A percentile compares a stretch with the other conserved stretches of the same genome.
Evolutionary conservation across 2,888 invertebrate genomes (phyloP).

Genomic region (Allygus modestus): DNA sequence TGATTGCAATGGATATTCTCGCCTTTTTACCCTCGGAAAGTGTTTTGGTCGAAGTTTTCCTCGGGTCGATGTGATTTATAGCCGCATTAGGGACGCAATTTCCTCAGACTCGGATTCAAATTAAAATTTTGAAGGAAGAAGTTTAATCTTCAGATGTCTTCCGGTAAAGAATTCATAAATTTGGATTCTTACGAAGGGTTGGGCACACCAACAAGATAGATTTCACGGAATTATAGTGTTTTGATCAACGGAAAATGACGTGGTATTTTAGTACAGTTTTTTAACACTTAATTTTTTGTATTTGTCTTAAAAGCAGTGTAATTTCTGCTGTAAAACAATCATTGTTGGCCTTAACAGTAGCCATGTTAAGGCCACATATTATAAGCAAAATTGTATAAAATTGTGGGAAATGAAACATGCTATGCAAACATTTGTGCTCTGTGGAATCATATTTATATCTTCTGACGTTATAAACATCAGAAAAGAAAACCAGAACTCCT

Average conservation of each 20-base stretch:
- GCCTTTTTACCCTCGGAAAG: not conserved
- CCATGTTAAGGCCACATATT: no score
- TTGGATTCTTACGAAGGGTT: conserved; percentile 13
- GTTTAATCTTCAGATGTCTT: conserved; percentile 39
- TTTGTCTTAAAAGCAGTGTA: no score
- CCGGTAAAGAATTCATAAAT: conserved; percentile 43
- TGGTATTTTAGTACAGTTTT: no score
- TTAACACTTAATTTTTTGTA: no score
- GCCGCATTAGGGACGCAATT: conserved; percentile 32
- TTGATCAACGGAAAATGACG: conserved; percentile 1
- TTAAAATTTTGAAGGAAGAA: conserved; percentile 45
- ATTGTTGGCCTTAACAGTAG: no score
- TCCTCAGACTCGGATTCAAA: conserved; percentile 40
- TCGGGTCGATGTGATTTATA: conserved; percentile 18
- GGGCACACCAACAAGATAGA: not conserved
- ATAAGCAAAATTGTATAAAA: no score
- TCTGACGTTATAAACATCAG: no score
- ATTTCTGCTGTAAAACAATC: no score
- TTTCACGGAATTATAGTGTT: not conserved
- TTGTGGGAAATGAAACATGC: no score
- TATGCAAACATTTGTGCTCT: no score
- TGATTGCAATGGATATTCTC: not conserved
- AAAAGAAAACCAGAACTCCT: no score
- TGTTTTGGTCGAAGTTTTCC: not conserved
- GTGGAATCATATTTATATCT: no score